Evolutionary conservation across 1,140 invertebrate genomes (phyloP).

Genomic region (Cotesia vestalis): DNA sequence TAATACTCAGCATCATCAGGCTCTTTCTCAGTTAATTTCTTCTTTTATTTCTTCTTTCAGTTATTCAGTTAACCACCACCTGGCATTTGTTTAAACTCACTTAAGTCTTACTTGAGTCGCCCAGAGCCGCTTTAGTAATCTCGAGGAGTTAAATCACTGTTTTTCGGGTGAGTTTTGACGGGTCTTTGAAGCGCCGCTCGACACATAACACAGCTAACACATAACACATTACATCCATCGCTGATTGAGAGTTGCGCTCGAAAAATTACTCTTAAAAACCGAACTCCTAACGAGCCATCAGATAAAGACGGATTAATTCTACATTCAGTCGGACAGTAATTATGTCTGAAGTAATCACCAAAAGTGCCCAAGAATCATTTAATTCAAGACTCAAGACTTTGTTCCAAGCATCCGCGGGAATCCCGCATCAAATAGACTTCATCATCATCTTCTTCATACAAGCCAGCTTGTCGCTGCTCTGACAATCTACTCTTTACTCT

Average conservation of each 20-base stretch:
- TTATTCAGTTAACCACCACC: slow-evolving; percentile 5
- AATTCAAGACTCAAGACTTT: background rate
- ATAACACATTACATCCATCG: background rate
- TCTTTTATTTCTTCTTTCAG: background rate
- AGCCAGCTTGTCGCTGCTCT: too few relatives aligned
- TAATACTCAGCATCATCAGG: too few relatives aligned
- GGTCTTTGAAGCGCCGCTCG: slow-evolving; percentile 14
- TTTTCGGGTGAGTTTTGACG: slow-evolving; percentile 9
- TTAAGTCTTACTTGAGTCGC: slow-evolving; percentile 26
- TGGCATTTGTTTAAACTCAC: slow-evolving; percentile 40
- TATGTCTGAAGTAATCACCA: background rate
- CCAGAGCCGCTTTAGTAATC: slow-evolving; percentile 29
- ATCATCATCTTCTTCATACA: too few relatives aligned
- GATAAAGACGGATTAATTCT: too few relatives aligned
- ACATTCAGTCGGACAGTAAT: too few relatives aligned
- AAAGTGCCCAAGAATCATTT: background rate
- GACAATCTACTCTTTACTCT: background rate
- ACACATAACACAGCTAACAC: background rate
- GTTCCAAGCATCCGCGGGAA: slow-evolving; percentile 4
- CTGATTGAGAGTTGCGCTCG: too few relatives aligned
- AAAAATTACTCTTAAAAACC: too few relatives aligned
- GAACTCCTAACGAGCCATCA: too few relatives aligned
- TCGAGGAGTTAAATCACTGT: slow-evolving; percentile 27
- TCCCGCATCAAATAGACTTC: background rate
- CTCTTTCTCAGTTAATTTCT: background rate